Base-by-base conservation (phyloP, 2,797 vertebrate genomes). In the Apogon talboti region DNA sequence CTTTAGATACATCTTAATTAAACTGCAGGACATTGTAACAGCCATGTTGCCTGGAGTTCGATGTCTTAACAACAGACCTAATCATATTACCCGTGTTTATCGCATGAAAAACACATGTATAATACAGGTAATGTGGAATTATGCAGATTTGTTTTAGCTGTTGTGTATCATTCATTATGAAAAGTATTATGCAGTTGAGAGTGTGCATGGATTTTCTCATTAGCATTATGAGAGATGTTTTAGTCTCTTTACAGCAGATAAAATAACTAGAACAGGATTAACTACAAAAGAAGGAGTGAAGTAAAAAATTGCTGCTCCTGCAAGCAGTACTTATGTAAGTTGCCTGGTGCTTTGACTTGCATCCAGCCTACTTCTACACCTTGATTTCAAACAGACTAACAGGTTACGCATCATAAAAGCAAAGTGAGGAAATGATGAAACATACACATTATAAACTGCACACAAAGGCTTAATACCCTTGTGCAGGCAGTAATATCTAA, bases 221-320 rank as follows among this genome's bases (percentile, higher is more conserved):
- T 68, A 60, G 47, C 16, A 58, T 45, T 11, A 41, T 52, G 37
- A 43, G 52, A 56, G 52, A 48, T 0, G n/a, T 33, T 59, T 59
- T 78, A 55, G 76, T 63, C 71, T 40, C 13, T 62, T 79, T 53
- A 64, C 45, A 74, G 45, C 35, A 41, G 42, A 16, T 35, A 42
- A 72, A 76, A 78, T 52, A 47, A 60, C 21, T 42, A 58, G 30
- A 60, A 55, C 33, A 50, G 35, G 14, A 43, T 13, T 4, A 28
- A 47, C 30, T 44, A 19, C 33, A 81, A 66, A 53, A 50, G 28
- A 51, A 33, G 7, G 13, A 48, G 51, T 13, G 37, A 60, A 55
- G 8, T 28, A 28, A 24, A 54, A 48, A 43, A 41, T 49, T 15
- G 52, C 50, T 45, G 59, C 11, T 60, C 30, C 28, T 54, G 52